These are phyloP conservation scores for Proisotoma minuta DNA, from an alignment of 2,888 invertebrate genomes.

Conservation along the genomic window DNA sequence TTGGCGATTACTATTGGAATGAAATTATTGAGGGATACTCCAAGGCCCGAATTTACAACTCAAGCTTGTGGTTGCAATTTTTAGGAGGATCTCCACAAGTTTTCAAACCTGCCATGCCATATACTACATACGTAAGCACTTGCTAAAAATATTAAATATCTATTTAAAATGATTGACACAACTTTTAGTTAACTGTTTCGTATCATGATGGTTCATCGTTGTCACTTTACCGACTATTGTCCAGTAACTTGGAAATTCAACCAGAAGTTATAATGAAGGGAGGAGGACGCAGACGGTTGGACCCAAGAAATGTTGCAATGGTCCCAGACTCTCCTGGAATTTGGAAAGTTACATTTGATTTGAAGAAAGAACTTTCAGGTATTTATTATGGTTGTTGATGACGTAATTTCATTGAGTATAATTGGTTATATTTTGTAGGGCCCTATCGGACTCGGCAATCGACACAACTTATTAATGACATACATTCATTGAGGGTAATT, in stretches of 20 bases:
- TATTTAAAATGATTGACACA: neutral
- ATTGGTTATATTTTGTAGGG: conserved; percentile 1
- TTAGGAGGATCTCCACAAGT: conserved; percentile 83
- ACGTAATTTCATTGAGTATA: neutral
- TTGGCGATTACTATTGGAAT: conserved; percentile 80
- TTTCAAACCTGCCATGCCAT: conserved; percentile 92
- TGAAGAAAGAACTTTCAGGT: conserved; percentile 43
- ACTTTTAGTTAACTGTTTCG: conserved; percentile 70
- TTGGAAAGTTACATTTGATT: conserved; percentile 76
- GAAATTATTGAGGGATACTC: conserved; percentile 83
- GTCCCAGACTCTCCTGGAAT: conserved; percentile 60
- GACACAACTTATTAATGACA: conserved; percentile 62
- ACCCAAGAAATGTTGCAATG: conserved; percentile 60
- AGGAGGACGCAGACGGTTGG: conserved; percentile 64
- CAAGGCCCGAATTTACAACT: conserved; percentile 80
- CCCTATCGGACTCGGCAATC: conserved; percentile 55
- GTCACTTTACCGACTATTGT: conserved; percentile 59
- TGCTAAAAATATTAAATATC: conserved; percentile 42
- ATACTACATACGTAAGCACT: conserved; percentile 70
- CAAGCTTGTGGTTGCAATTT: conserved; percentile 74
- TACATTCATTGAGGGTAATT: conserved; percentile 63
- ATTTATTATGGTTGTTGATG: no score
- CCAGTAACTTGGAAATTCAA: conserved; percentile 64
- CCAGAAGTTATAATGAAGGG: conserved; percentile 60
- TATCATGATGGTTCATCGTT: conserved; percentile 86